Base-by-base conservation (phyloP, 2,888 invertebrate genomes). In the Pegoplata infirma region DNA sequence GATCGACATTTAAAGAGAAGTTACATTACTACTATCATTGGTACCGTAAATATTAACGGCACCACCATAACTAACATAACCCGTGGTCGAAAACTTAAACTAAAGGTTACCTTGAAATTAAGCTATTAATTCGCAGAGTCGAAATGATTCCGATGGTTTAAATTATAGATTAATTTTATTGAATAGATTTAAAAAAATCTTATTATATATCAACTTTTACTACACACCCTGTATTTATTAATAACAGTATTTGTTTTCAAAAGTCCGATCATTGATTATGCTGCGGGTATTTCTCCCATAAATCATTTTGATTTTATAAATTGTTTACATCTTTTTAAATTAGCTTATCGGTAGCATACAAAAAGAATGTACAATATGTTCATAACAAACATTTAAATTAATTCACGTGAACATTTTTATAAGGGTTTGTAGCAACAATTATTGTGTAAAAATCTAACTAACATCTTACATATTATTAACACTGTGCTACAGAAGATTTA, bases 261-360 rank as follows among this genome's bases (percentile, higher is more conserved):
- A 56, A n/a, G 7, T 36, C n/a, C 19, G 19, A 17, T 23, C 17
- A 7, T 51, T 12, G 56, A 21, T 23, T 28, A 53, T 17, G 14
- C 25, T 56, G 55, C 47, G 17, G 58, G 72, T 23, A 17, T n/a
- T 14, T 14, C 21, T 3, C 28, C 6, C 12, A 64, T 67, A 47
- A 68, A 58, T 49, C 58, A 49, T 21, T 47, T 47, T 53, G 16
- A 16, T 64, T 64, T 44, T 16, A 46, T 25, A 58, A 23, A 36
- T 51, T 23, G n/a, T n/a, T 40, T 14, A n/a, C n/a, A 40, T 40
- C 2, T 40, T 40, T 40, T 3, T 36, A n/a, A 40, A 40, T 40
- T 40, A n/a, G 12, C 36, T 36, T 36, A 36, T 36, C 36, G 36
- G 8, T 36, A 40, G 36, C n/a, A n/a, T 25, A 25, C n/a, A n/a